Evolutionary conservation across 2,113 vertebrate species (phyloP).

Genomic region (Tachuris rubrigastra): DNA sequence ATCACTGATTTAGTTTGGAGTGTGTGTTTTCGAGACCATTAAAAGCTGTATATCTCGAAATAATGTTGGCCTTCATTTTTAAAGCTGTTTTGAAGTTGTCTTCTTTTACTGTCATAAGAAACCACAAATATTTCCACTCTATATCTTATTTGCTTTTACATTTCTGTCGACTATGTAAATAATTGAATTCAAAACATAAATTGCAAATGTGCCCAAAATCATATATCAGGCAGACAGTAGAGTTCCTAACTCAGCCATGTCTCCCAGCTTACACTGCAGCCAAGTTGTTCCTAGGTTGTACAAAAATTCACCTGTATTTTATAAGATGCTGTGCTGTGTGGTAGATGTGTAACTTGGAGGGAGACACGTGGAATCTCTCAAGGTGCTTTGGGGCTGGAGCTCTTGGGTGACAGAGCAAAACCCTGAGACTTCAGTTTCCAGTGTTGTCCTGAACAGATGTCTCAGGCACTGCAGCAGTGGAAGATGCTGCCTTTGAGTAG

Average conservation of each 20-base stretch:
- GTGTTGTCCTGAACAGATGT: rapidly evolving
- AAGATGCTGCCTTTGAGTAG: neutral
- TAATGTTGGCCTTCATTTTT: neutral
- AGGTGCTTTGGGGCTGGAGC: neutral
- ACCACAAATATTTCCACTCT: neutral
- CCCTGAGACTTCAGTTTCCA: rapidly evolving
- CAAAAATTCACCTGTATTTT: neutral
- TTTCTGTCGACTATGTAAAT: neutral
- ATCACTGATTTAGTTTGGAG: neutral
- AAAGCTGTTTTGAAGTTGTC: neutral
- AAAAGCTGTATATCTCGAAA: neutral
- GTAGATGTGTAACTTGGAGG: neutral
- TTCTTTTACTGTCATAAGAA: neutral
- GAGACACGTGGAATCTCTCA: rapidly evolving
- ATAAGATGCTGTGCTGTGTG: rapidly evolving
- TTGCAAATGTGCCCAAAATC: neutral
- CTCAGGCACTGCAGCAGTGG: neutral
- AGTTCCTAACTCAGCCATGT: neutral
- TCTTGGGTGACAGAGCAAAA: neutral
- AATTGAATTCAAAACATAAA: neutral
- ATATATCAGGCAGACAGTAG: neutral
- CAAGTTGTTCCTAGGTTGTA: neutral
- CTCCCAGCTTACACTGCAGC: neutral
- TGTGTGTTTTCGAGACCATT: neutral
- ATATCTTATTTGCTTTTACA: neutral